phyloP scores from a whole-genome alignment of 2,797 vertebrate species.

The Melanotaenia nigrans region DNA sequence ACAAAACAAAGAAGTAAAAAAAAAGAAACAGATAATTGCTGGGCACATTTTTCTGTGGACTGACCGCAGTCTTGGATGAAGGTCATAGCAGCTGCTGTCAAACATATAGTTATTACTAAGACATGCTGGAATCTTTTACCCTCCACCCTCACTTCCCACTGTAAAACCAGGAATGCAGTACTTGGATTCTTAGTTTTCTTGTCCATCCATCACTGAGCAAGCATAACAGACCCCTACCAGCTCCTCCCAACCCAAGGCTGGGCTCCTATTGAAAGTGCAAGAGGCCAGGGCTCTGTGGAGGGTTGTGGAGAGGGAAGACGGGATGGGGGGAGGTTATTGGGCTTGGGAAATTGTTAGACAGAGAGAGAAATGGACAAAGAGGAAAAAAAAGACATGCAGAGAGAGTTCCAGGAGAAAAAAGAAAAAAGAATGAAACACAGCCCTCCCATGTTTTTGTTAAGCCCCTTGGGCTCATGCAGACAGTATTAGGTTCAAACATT shows the following conservation, averaged over 20 bases:
- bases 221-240: conserved; percentile 72
- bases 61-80: conserved; percentile 69
- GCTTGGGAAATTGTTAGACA: conserved; percentile 73
- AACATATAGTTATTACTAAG: conserved; percentile 73
- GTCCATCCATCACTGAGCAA: conserved; percentile 79
- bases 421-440: conserved; percentile 67
- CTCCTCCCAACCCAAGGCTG: conserved; percentile 72
- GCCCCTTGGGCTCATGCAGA: conserved; percentile 76
- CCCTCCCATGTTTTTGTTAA: conserved; percentile 77
- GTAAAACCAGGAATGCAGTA: conserved; percentile 77
- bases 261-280: conserved; percentile 72
- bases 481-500: conserved; percentile 70
- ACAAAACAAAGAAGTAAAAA: conserved; percentile 17
- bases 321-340: conserved; percentile 30
- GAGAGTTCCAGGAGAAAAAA: conserved; percentile 70
- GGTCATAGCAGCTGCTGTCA: conserved; percentile 71
- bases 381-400: conserved; percentile 65
- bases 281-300: conserved; percentile 67
- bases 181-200: conserved; percentile 73
- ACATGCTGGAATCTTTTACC: conserved; percentile 64
- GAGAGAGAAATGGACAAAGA: conserved; percentile 73
- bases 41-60: conserved; percentile 50
- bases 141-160: conserved; percentile 57
- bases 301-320: conserved; percentile 45
- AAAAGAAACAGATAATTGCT: conserved; percentile 73